Conservation (phyloP, 2,888 invertebrate genomes). For the Tryphoninae sp. region DNA sequence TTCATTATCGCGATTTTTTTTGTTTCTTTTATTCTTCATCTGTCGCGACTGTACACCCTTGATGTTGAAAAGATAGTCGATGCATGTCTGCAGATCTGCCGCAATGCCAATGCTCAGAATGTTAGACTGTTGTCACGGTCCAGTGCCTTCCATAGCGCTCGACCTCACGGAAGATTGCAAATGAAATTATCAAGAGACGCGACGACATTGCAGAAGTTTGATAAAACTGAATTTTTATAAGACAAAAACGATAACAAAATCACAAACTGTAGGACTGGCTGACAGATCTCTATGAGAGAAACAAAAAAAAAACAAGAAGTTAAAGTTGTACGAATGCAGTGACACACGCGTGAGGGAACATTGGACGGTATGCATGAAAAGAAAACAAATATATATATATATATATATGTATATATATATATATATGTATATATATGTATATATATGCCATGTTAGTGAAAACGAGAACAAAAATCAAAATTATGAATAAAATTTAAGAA, state of each 20-base stretch:
- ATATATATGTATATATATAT: slow-evolving; percentile 18
- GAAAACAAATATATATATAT: slow-evolving; percentile 34
- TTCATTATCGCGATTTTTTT: slow-evolving; percentile 4
- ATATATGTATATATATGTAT: slow-evolving; percentile 1
- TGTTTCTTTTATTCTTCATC: slow-evolving; percentile 2
- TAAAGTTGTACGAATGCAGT: slow-evolving; percentile 32
- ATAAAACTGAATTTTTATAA: slow-evolving; percentile 30
- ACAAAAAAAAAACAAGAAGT: slow-evolving; percentile 29
- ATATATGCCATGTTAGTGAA: slow-evolving; percentile 24
- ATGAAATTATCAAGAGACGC: slow-evolving; percentile 40
- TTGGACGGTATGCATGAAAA: slow-evolving; percentile 60
- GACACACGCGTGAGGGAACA: slow-evolving; percentile 34
- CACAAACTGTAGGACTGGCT: slow-evolving; percentile 45
- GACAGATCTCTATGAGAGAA: slow-evolving; percentile 55
- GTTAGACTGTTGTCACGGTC: slow-evolving; percentile 58
- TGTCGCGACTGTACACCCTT: not conserved
- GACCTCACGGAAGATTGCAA: slow-evolving; percentile 50
- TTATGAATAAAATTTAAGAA: slow-evolving; percentile 62
- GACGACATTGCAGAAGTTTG: slow-evolving; percentile 45
- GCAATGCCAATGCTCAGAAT: slow-evolving; percentile 28
- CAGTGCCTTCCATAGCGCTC: slow-evolving; percentile 34
- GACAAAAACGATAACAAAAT: slow-evolving; percentile 26
- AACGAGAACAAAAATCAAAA: slow-evolving; percentile 56
- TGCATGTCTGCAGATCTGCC: slow-evolving; percentile 18
- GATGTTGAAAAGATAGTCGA: slow-evolving; percentile 12